Base-by-base conservation (phyloP, 2,113 vertebrate genomes). In the Corvus hawaiiensis region DNA sequence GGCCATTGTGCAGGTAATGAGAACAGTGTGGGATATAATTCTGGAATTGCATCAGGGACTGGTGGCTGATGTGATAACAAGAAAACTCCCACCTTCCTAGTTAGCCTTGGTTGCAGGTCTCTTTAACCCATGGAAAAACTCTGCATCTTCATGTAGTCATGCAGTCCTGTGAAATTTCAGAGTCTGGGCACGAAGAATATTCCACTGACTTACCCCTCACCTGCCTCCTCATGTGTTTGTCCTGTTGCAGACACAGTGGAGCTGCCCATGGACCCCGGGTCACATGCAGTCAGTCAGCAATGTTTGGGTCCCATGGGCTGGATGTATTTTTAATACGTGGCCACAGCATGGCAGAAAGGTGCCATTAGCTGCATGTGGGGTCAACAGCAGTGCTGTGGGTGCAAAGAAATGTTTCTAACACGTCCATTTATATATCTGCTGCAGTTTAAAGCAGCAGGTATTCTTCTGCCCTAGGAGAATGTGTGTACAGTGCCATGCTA, bases 191-290 rank as follows among this genome's bases (percentile, higher is more conserved):
- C 9, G 43, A 74, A 32, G n/a, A 69, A n/a, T 35, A 43, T 22
- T 64, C 11, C 27, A 66, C 54, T 81, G 69, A 58, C 26, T 54
- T 27, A 62, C 3, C 5, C 41, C 19, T 69, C 30, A 33, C 22
- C 12, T 33, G 20, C 13, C 16, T 46, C 18, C 23, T 76, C 16
- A 9, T 16, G 24, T 39, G 13, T 77, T 84, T 87, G 32, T 54
- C 32, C 59, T 77, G 12, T 49, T 62, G 43, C 51, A 54, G 51
- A 74, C 8, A 14, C 33, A 0, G 0, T 21, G 55, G 27, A 22
- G 11, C 7, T 90, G 64, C 49, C 32, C 41, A 14, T 8, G 23
- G 44, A 55, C 37, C 39, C 22, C 10, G 27, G 33, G 19, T 69
- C 30, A 48, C 80, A 10, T 6, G 30, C n/a, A 43, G 41, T 46